These are phyloP conservation scores for Dendrocopos noguchii DNA, from an alignment of 2,113 vertebrate genomes.

Conservation along the genomic window DNA sequence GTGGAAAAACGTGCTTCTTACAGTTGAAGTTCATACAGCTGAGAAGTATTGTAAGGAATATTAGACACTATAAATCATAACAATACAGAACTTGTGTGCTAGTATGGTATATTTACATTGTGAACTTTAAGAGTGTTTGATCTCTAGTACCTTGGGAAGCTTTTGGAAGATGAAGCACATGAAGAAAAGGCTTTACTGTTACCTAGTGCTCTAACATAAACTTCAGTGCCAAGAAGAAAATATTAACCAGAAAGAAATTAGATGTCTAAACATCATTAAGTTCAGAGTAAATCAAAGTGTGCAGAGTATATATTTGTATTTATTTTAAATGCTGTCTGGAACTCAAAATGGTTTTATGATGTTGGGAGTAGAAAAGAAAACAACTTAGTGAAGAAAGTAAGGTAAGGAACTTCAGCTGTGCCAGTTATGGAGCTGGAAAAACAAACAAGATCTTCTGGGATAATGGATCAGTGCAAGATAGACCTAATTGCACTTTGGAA, in stretches of 20 bases:
- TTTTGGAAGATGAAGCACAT: background rate
- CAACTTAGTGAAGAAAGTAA: background rate
- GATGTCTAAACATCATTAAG: background rate
- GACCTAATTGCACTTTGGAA: background rate
- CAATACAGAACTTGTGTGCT: accelerated
- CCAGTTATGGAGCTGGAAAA: background rate
- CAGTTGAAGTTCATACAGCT: background rate
- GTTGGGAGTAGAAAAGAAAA: background rate
- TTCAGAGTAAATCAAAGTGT: background rate
- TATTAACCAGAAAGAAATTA: background rate
- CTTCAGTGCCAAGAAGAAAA: background rate
- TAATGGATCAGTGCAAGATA: background rate
- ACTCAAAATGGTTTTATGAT: background rate
- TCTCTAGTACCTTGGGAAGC: background rate
- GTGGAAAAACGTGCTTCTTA: background rate
- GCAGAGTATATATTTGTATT: background rate
- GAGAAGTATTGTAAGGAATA: background rate
- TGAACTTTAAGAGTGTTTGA: background rate
- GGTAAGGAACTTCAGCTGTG: background rate
- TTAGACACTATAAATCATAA: accelerated
- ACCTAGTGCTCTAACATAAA: background rate
- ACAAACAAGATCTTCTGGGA: background rate
- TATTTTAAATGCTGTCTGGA: background rate
- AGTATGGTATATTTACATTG: background rate
- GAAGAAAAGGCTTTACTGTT: background rate